phyloP scores from a whole-genome alignment of 2,113 vertebrate genomes.

The Anarhynchus alexandrinus region DNA sequence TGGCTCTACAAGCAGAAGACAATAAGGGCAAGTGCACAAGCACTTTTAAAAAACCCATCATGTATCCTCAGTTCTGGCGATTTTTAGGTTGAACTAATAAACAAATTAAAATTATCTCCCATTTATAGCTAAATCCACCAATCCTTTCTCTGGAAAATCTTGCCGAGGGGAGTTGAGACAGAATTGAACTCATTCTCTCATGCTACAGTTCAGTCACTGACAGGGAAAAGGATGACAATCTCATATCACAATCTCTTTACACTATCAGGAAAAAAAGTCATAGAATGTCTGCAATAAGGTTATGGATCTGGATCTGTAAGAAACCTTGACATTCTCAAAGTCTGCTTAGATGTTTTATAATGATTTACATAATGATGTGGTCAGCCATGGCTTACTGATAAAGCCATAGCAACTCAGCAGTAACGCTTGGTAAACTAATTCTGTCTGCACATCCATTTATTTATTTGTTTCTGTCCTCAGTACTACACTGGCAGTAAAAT shows the following conservation, averaged over 20 bases:
- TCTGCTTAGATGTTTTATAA: neutral
- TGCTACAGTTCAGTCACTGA: neutral
- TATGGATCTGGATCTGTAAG: neutral
- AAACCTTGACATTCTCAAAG: neutral
- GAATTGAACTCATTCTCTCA: neutral
- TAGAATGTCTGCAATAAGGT: neutral
- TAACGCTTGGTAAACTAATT: neutral
- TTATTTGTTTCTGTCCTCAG: neutral
- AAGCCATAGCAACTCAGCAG: neutral
- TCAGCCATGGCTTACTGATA: neutral
- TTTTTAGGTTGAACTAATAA: neutral
- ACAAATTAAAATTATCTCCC: neutral
- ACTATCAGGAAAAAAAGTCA: neutral
- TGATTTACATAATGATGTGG: neutral
- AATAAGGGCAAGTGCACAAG: neutral
- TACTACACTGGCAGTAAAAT: neutral
- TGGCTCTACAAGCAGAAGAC: neutral
- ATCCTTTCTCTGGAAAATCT: neutral
- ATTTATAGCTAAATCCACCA: neutral
- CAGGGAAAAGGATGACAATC: neutral
- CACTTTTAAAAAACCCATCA: neutral
- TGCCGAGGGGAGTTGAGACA: neutral
- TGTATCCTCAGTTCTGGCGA: neutral
- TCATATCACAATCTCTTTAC: neutral
- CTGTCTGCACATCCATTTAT: neutral